Conservation (phyloP, 2,888 invertebrate species). For the Heterodera filipjevi region DNA sequence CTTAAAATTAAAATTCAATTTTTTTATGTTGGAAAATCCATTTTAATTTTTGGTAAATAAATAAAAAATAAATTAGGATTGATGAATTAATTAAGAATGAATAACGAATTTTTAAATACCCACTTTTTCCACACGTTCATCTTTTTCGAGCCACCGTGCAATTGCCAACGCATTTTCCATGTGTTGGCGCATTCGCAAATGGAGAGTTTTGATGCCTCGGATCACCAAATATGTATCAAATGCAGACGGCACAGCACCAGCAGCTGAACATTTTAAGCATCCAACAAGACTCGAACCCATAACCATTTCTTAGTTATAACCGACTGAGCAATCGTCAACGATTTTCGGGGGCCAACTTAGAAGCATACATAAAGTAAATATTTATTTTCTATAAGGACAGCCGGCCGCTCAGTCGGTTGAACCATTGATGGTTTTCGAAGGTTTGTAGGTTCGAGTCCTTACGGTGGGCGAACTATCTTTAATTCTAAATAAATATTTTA, state of each 20-base stretch:
- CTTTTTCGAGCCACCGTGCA: constrained; percentile 80
- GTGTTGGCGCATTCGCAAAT: constrained; percentile 87
- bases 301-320: too few species aligned
- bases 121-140: constrained; percentile 75
- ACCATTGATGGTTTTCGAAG: too few species aligned
- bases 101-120: background rate
- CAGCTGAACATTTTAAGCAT: constrained; percentile 72
- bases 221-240: constrained; percentile 93
- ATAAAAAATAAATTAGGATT: background rate
- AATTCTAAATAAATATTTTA: too few species aligned
- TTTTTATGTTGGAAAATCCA: background rate
- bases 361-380: too few species aligned
- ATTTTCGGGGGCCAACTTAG: too few species aligned
- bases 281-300: too few species aligned
- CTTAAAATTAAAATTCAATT: constrained; percentile 42
- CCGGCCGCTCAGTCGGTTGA: too few species aligned
- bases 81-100: too few species aligned
- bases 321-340: too few species aligned
- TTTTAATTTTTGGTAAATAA: background rate
- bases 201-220: constrained; percentile 85
- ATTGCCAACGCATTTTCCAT: constrained; percentile 78
- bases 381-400: too few species aligned
- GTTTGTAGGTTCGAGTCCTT: too few species aligned
- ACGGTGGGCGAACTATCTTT: too few species aligned
- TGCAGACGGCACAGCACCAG: constrained; percentile 91